Conservation (phyloP, 64 coral and sea anemone species). For the Montipora capricornis region DNA sequence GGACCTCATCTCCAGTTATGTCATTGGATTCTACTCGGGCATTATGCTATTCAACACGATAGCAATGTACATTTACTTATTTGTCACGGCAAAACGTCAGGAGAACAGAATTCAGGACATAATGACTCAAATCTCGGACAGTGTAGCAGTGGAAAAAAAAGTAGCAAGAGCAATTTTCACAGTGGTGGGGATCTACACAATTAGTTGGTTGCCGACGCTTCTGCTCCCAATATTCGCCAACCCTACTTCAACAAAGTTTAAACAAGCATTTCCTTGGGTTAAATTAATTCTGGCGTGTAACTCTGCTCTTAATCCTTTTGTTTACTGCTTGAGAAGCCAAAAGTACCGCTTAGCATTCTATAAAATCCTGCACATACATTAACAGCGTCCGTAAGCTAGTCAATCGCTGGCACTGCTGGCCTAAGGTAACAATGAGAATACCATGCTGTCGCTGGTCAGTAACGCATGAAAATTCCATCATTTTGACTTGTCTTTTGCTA, state of each 20-base stretch:
- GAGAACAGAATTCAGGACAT: slow-evolving; percentile 18
- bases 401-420: too few relatives aligned
- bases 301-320: slow-evolving; percentile 30
- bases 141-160: background rate
- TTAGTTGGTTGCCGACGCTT: slow-evolving; percentile 8
- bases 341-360: slow-evolving; percentile 29
- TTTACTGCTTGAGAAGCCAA: slow-evolving; percentile 31
- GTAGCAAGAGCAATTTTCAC: slow-evolving; percentile 23
- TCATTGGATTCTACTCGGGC: background rate
- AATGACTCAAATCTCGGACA: background rate
- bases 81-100: slow-evolving; percentile 5
- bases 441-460: too few relatives aligned
- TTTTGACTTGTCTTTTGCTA: too few relatives aligned
- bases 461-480: too few relatives aligned
- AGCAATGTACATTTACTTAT: slow-evolving; percentile 3
- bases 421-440: too few relatives aligned
- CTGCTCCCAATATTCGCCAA: slow-evolving; percentile 4
- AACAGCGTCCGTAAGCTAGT: too few relatives aligned
- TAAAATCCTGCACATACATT: too few relatives aligned
- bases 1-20: background rate
- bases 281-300: background rate
- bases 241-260: background rate
- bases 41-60: background rate
- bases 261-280: background rate
- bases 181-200: background rate